A percentile compares a stretch with the other conserved stretches of the same genome.
Evolutionary conservation across 2,113 vertebrate species (phyloP).

Genomic region (Leiothrix lutea): DNA sequence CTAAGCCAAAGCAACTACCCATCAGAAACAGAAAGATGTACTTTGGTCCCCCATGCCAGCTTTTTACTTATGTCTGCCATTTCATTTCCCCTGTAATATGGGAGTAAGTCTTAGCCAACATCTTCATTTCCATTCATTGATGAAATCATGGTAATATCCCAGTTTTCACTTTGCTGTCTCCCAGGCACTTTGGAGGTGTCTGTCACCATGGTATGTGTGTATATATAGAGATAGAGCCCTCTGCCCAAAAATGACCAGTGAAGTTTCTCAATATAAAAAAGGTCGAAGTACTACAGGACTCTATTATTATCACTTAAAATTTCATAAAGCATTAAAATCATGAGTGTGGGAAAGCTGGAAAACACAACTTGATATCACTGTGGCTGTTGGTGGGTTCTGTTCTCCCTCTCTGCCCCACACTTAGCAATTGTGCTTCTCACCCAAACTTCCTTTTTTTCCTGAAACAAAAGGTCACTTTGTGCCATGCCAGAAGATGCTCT

Average conservation of each 20-base stretch:
- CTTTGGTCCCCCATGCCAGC: constrained; percentile 25
- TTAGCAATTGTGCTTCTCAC: background rate
- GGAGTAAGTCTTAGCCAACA: background rate
- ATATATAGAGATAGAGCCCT: background rate
- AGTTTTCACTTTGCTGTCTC: background rate
- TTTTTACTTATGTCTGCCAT: constrained; percentile 26
- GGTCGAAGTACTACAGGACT: background rate
- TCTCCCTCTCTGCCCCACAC: background rate
- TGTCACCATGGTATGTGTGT: background rate
- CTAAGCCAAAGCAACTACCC: constrained; percentile 26
- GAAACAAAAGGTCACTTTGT: background rate
- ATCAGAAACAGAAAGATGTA: background rate
- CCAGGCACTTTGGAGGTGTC: background rate
- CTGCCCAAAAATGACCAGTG: background rate
- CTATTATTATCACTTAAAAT: constrained; percentile 6
- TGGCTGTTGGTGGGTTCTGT: background rate
- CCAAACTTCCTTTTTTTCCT: background rate
- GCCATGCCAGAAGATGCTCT: background rate
- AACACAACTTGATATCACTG: background rate
- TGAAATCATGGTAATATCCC: constrained; percentile 26
- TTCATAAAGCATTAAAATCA: background rate
- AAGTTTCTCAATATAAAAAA: constrained; percentile 29
- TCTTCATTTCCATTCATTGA: constrained; percentile 40
- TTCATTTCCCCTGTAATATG: constrained; percentile 23
- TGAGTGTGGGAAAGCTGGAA: background rate